Evolutionary conservation across 2,113 vertebrate species (phyloP).

Genomic region (Propithecus coquereli): DNA sequence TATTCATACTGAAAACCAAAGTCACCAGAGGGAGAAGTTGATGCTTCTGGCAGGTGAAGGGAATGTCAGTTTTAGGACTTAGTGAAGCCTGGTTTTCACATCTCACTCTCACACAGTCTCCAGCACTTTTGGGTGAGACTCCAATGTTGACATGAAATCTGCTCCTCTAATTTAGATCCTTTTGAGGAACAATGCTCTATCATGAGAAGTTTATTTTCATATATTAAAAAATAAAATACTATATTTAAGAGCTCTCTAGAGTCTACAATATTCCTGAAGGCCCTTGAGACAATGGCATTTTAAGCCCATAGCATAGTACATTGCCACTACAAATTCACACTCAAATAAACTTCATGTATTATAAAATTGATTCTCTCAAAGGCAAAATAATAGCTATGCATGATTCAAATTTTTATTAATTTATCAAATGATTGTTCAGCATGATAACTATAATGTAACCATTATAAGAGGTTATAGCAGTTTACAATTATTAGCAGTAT

Average conservation of each 20-base stretch:
- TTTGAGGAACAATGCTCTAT: neutral
- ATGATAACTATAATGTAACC: neutral
- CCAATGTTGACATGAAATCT: neutral
- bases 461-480: constrained; percentile 26
- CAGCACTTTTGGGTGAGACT: neutral
- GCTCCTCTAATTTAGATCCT: neutral
- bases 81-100: neutral
- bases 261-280: constrained; percentile 17
- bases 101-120: neutral
- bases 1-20: neutral
- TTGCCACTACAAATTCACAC: neutral
- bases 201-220: neutral
- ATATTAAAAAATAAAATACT: neutral
- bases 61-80: neutral
- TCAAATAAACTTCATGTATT: constrained; percentile 31
- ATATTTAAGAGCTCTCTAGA: neutral
- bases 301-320: neutral
- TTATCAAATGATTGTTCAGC: neutral
- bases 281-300: neutral
- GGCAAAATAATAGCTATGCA: neutral
- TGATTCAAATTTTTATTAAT: constrained; percentile 7
- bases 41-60: neutral
- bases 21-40: neutral
- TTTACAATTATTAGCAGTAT: constrained; percentile 32
- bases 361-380: neutral